Percentiles rank a stretch among this genome's conserved stretches.
Evolutionary conservation across 2,888 invertebrate genomes (phyloP).

Genomic region (Brachyopa scutellaris): DNA sequence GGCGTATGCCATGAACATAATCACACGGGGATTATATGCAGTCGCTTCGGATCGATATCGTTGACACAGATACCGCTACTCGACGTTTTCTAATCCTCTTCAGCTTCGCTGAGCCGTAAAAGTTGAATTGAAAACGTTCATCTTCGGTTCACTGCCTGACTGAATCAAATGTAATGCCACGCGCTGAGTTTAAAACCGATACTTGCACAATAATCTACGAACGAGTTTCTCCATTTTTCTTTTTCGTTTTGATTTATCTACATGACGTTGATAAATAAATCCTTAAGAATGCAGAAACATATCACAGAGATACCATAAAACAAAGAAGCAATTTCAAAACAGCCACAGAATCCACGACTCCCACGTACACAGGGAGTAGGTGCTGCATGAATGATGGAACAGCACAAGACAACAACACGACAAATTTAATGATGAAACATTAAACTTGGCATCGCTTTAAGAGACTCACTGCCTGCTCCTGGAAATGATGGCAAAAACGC

Average conservation of each 20-base stretch:
- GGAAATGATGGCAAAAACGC: not conserved
- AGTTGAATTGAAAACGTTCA: not conserved
- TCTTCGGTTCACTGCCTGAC: not conserved
- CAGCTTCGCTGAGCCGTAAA: not conserved
- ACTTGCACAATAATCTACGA: not conserved
- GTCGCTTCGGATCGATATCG: not conserved
- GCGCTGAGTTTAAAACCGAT: not conserved
- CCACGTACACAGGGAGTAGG: not conserved
- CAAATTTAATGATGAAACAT: slow-evolving; percentile 18
- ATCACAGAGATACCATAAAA: slow-evolving; percentile 8
- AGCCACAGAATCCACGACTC: not conserved
- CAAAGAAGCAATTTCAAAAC: not conserved
- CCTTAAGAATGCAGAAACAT: not conserved
- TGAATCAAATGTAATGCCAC: slow-evolving; percentile 11
- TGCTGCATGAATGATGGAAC: not conserved
- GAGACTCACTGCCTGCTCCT: not conserved
- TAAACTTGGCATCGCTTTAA: not conserved
- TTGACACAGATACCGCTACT: not conserved
- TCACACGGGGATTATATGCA: not conserved
- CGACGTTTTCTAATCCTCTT: not conserved
- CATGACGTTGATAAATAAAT: slow-evolving; percentile 30
- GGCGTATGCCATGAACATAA: no score
- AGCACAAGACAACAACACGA: no score
- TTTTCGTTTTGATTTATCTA: slow-evolving; percentile 14
- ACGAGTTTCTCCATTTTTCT: no score